Conservation (phyloP, 2,113 vertebrate genomes). For the Ceyx cyanopectus region DNA sequence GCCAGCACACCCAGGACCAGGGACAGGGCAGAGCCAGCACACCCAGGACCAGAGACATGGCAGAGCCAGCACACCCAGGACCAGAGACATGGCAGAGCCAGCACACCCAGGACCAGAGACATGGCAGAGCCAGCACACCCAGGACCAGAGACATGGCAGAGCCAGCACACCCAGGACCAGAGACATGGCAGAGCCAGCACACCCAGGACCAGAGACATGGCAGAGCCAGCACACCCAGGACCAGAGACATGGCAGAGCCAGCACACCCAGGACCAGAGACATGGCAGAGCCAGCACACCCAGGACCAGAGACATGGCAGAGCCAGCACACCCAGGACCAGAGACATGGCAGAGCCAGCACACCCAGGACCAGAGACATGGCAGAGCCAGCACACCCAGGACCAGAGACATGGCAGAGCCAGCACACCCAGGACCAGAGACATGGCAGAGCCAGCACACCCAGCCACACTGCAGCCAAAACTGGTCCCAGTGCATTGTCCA, state of each 20-base stretch:
- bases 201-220: not conserved
- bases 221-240: not conserved
- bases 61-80: not conserved
- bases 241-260: not conserved
- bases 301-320: not conserved
- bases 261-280: not conserved
- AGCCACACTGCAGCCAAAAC: accelerated
- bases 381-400: too few relatives aligned
- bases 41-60: accelerated
- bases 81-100: not conserved
- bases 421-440: not conserved
- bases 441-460: not conserved
- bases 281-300: not conserved
- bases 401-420: not conserved
- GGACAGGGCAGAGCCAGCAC: not conserved
- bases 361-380: too few relatives aligned
- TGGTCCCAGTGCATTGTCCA: too few relatives aligned
- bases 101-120: not conserved
- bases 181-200: not conserved
- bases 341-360: not conserved
- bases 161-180: too few relatives aligned
- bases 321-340: not conserved
- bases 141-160: not conserved
- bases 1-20: not conserved
- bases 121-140: not conserved